phyloP scores from a whole-genome alignment of 1,140 invertebrate genomes.

The Zaprionus ghesquierei region DNA sequence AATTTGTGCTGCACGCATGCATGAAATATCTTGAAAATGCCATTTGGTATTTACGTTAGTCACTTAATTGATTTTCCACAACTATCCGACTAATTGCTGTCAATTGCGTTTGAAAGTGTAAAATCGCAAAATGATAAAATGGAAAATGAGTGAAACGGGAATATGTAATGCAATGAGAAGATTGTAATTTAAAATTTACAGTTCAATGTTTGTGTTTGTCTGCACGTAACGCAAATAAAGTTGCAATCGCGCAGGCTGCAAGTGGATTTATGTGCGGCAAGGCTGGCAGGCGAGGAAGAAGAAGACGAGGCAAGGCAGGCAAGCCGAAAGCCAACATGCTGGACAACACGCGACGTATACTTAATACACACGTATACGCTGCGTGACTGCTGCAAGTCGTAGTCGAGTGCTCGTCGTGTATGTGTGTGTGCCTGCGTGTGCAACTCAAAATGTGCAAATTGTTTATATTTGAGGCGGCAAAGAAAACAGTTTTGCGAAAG shows the following conservation, averaged over 20 bases:
- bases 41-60: slow-evolving; percentile 42
- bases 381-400: slow-evolving; percentile 63
- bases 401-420: background rate
- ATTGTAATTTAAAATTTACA: slow-evolving; percentile 50
- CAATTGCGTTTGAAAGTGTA: background rate
- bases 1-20: slow-evolving; percentile 16
- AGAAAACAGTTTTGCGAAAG: slow-evolving; percentile 24
- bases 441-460: slow-evolving; percentile 79
- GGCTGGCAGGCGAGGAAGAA: background rate
- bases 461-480: slow-evolving; percentile 61
- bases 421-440: background rate
- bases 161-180: slow-evolving; percentile 11
- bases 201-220: slow-evolving; percentile 50
- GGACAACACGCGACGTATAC: slow-evolving; percentile 67
- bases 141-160: background rate
- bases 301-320: background rate
- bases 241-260: slow-evolving; percentile 10
- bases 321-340: slow-evolving; percentile 49
- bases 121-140: slow-evolving; percentile 8
- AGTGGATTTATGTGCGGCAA: slow-evolving; percentile 25
- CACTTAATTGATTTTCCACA: slow-evolving; percentile 46
- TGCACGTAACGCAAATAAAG: slow-evolving; percentile 74
- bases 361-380: slow-evolving; percentile 69
- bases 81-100: slow-evolving; percentile 12
- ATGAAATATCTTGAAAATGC: slow-evolving; percentile 23